These are phyloP conservation scores for Datnioides undecimradiatus DNA, from an alignment of 2,113 vertebrate genomes.

Conservation along the genomic window DNA sequence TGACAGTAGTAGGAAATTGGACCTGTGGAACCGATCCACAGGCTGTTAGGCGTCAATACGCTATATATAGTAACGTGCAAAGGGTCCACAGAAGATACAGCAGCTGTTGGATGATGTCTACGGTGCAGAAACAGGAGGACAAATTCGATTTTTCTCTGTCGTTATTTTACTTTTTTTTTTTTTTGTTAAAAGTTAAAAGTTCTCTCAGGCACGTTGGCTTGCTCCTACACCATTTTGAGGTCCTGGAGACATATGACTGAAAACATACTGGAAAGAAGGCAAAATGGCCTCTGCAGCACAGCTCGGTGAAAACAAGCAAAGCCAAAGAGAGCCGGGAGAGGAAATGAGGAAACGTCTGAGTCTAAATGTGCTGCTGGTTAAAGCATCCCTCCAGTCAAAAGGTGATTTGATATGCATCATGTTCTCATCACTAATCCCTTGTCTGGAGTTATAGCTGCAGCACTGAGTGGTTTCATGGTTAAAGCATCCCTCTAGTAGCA, in stretches of 20 bases:
- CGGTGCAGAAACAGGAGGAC: not conserved
- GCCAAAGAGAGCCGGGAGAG: constrained; percentile 19
- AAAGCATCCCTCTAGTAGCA: constrained; percentile 57
- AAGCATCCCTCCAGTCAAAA: constrained; percentile 55
- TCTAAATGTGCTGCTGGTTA: constrained; percentile 17
- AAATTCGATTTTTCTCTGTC: constrained; percentile 11
- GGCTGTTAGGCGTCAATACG: not conserved
- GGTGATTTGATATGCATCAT: constrained; percentile 68
- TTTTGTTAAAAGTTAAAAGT: too few species aligned
- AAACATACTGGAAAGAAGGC: not conserved
- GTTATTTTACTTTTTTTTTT: too few species aligned
- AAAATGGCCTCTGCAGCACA: constrained; percentile 28
- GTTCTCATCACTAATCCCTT: constrained; percentile 61
- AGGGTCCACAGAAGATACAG: not conserved
- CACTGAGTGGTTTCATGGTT: constrained; percentile 47
- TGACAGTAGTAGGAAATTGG: not conserved
- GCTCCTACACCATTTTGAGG: constrained; percentile 9
- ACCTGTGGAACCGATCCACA: not conserved
- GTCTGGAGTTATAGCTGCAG: constrained; percentile 52
- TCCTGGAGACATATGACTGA: not conserved
- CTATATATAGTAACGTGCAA: not conserved
- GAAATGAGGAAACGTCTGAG: not conserved
- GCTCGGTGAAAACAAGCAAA: not conserved
- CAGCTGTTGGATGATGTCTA: not conserved
- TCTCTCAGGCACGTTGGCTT: not conserved